Evolutionary conservation across 2,113 vertebrate genomes (phyloP), one percentile per base, ranked within the genome.

Genomic region (Terrapene triunguis): DNA sequence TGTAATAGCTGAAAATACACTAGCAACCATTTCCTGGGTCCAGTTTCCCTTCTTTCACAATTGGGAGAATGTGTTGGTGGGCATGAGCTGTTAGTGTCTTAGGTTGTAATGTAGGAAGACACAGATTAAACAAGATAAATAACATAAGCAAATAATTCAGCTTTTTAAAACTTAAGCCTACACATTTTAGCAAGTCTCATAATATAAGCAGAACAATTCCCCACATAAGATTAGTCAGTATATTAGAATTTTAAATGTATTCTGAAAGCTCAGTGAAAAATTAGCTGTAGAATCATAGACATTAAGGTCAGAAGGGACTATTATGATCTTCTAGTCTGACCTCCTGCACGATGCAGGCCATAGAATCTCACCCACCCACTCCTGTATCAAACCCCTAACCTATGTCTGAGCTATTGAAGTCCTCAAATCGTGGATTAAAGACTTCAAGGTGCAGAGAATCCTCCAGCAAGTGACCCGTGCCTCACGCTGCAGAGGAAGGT

Each of bases 1-100:
- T 42, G 21, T 10, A 53, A 57, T 9, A 2, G 84, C 83, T 92
- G 69, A 85, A 88, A 89, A 24, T 38, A 44, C 11, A 22, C 24
- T 59, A 1, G 0, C 47, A 80, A 35, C 32, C 74, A 5, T 24
- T 1, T 44, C 4, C 29, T 69, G 59, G 22, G 87, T 50, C 38
- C 72, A 2, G n/a, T 88, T 47, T 25, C 65, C 14, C 29, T 19
- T 76, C 10, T 86, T 80, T 53, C 2, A 10, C 14, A 84, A 51
- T 5, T 69, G 84, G n/a, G 51, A 85, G 65, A 53, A 3, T 50
- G 62, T 54, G 10, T 74, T 74, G 38, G 22, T 44, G 72, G 10
- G 72, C 10, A 74, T 42, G 38, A 74, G n/a, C 22, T 74, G 25
- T 42, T 42, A 12, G n/a, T 74, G 22, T 65, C 62, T 74, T 74